Percentiles rank a stretch among this genome's conserved stretches.
Evolutionary conservation across 2,113 vertebrate species (phyloP).

Genomic region (Dicrurus megarhynchus): DNA sequence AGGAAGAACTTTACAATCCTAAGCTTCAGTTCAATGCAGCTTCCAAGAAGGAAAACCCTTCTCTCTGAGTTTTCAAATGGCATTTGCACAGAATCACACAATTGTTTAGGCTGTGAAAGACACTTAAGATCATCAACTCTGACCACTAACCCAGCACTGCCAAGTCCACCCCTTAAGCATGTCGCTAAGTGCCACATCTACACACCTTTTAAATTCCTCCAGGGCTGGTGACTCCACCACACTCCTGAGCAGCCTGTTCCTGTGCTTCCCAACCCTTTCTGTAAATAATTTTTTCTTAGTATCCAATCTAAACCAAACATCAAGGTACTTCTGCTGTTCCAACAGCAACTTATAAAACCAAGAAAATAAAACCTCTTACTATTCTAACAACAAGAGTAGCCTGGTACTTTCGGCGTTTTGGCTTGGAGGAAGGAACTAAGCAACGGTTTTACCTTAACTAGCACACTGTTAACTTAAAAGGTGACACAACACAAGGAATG

Average conservation of each 20-base stretch:
- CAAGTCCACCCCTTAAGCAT: neutral
- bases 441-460: neutral
- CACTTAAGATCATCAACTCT: neutral
- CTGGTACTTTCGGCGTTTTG: neutral
- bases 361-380: neutral
- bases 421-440: neutral
- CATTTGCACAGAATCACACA: neutral
- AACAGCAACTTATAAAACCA: neutral
- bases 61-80: neutral
- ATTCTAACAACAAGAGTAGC: neutral
- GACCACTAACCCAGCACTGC: fast-evolving
- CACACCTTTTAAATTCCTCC: neutral
- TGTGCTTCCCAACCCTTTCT: neutral
- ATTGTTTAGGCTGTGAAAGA: neutral
- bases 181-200: fast-evolving
- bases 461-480: neutral
- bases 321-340: neutral
- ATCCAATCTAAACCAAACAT: neutral
- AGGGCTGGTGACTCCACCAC: neutral
- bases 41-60: neutral
- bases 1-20: neutral
- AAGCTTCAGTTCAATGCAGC: neutral
- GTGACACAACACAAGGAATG: neutral
- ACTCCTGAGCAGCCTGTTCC: neutral
- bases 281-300: neutral